Evolutionary conservation across 2,113 vertebrate species (phyloP), one percentile per base, ranked within the genome.

Genomic region (Raja brachyura): DNA sequence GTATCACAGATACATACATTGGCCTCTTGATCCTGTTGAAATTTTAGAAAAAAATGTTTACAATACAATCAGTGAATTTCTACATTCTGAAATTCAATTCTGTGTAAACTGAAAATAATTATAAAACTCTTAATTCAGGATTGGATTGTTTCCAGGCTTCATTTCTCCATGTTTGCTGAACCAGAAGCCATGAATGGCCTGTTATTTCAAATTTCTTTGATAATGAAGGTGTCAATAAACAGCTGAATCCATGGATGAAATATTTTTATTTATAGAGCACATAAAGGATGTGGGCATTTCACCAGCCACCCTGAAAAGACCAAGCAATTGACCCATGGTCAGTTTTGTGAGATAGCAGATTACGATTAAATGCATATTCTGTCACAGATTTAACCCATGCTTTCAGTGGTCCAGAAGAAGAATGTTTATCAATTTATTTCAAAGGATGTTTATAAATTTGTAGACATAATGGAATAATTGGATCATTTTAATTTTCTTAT

Each of bases 401-500:
- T 22, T 48, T 25, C 0, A 73, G 86, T 73, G 22, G 18, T 22
- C 61, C 78, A 81, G 11, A 86, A 63, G 59, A n/a, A 61, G 22
- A 5, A 54, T 48, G 28, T 48, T 25, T 8, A 25, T 25, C 0
- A 48, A 48, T 25, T 73, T 22, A 73, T 74, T 54, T 70, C 70
- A 39, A 92, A 70, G 66, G 90, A 73, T 25, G 48, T 74, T 48
- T 8, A 39, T 92, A 28, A 92, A 74, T 73, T 48, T 92, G 90
- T 70, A 90, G 88, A 48, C 88, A 68, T 11, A 66, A 39, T 92
- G 68, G 3, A 48, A 48, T 25, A 48, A 13, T 48, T 3, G 48
- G 9, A 48, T 92, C 18, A 85, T 63, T 93, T 28, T 56, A 68
- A 92, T 94, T 76, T 88, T 93, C 8, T 76, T 81, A 25, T 78